phyloP scores from a whole-genome alignment of 2,888 invertebrate species.

The Chymomyza procnemis region DNA sequence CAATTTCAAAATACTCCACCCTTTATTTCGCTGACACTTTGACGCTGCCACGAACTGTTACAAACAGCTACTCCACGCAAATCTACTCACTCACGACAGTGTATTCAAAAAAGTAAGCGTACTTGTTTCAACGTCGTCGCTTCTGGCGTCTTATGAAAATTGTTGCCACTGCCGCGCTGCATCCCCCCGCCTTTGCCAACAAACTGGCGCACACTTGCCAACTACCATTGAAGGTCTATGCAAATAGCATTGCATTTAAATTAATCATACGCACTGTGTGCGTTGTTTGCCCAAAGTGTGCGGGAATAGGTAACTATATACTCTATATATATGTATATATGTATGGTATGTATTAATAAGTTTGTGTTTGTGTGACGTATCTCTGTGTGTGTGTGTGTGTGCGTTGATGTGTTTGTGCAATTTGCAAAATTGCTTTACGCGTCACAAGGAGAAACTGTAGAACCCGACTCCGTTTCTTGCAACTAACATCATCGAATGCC shows the following conservation, averaged over 20 bases:
- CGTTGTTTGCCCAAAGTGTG: conserved; percentile 2
- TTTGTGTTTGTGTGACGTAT: neutral
- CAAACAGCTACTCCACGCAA: no score
- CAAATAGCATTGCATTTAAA: conserved; percentile 69
- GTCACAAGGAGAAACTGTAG: neutral
- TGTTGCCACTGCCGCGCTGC: neutral
- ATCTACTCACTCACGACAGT: no score
- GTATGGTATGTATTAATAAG: neutral
- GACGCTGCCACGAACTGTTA: no score
- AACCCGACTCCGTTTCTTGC: neutral
- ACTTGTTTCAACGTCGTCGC: neutral
- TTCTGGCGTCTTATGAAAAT: neutral
- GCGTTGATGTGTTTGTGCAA: conserved; percentile 46
- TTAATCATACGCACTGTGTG: conserved; percentile 69
- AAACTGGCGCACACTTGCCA: neutral
- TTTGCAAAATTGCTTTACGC: conserved; percentile 63
- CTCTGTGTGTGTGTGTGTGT: conserved; percentile 5
- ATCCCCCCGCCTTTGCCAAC: neutral
- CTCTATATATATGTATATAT: conserved; percentile 7
- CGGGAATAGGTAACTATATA: conserved; percentile 15
- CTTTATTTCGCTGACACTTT: no score
- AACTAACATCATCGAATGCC: conserved; percentile 24
- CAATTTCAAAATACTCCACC: no score
- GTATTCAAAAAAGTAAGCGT: neutral
- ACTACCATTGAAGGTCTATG: conserved; percentile 31